Evolutionary conservation across 2,888 invertebrate genomes (phyloP), one percentile per base, ranked within the genome.

Genomic region (Nomada ferruginata): DNA sequence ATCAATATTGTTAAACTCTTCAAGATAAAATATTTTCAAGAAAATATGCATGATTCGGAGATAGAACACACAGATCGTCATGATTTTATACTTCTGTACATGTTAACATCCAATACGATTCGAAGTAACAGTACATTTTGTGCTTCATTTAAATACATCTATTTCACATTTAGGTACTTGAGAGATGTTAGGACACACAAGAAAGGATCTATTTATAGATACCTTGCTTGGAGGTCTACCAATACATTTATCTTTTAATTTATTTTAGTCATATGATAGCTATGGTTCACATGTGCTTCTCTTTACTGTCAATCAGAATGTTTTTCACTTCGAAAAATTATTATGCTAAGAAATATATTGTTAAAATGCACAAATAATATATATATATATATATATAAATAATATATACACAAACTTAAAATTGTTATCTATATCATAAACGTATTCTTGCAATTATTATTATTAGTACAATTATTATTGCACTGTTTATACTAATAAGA

Each of bases 181-280:
- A 85, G 87, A 89, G 88, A 89, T 89, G 85, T 89, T 87, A 89
- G 87, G 82, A 81, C 83, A 89, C 87, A 89, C 87, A 89, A 89
- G 88, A 92, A 92, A 92, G 87, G 83, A 79, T 91, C 92, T 93
- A 93, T 93, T 93, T 92, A 91, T 93, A 93, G 92, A 88, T 68
- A 73, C 84, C 91, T 89, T 88, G 84, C 87, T 92, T 91, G 92
- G 93, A 92, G 90, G 89, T 90, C 89, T 90, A 91, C 92, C 91
- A 92, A 91, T 91, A 90, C 79, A 84, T 84, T 85, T 80, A 69
- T 77, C 55, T 76, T 83, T 83, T 84, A 59, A 83, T 83, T 81
- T 83, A 84, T 52, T 85, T 81, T 66, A 83, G 65, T 36, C 59
- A 71, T 70, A 83, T 61, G 71, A 84, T 70, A 55, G 61, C 68